Percentiles rank a stretch among this genome's conserved stretches.
Evolutionary conservation across 2,113 vertebrate species (phyloP).

Genomic region (Syngnathus scovelli): DNA sequence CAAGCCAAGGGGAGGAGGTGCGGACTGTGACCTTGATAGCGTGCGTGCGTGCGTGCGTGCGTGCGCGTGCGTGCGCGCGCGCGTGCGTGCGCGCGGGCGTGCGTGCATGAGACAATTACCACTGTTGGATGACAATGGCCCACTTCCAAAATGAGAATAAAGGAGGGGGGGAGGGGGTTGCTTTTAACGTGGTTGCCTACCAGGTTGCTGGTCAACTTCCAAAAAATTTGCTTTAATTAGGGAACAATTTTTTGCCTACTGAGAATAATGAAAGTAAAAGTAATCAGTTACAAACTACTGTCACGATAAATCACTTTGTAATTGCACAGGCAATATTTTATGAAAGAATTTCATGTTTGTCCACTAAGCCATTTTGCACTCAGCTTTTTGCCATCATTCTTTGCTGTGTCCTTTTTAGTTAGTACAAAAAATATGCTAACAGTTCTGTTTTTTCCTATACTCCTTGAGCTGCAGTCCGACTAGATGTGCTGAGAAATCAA

Average conservation of each 20-base stretch:
- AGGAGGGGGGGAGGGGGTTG: not conserved
- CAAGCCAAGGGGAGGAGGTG: constrained; percentile 43
- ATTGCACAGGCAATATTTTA: not conserved
- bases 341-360: not conserved
- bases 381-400: not conserved
- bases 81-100: constrained; percentile 3
- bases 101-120: constrained; percentile 11
- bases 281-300: not conserved
- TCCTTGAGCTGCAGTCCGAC: not conserved
- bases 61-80: not conserved
- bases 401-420: not conserved
- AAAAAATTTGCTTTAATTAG: no score
- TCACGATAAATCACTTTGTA: not conserved
- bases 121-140: constrained; percentile 20
- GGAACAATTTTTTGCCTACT: not conserved
- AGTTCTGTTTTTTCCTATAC: not conserved
- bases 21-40: constrained; percentile 51
- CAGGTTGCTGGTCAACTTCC: not conserved
- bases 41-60: constrained; percentile 4
- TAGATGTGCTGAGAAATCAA: not conserved
- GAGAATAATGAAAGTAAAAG: not conserved
- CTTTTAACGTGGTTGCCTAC: not conserved
- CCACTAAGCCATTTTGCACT: not conserved
- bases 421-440: not conserved
- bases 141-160: constrained; percentile 20